phyloP scores from a whole-genome alignment of 2,888 invertebrate genomes.

The Hedychridium roseum region DNA sequence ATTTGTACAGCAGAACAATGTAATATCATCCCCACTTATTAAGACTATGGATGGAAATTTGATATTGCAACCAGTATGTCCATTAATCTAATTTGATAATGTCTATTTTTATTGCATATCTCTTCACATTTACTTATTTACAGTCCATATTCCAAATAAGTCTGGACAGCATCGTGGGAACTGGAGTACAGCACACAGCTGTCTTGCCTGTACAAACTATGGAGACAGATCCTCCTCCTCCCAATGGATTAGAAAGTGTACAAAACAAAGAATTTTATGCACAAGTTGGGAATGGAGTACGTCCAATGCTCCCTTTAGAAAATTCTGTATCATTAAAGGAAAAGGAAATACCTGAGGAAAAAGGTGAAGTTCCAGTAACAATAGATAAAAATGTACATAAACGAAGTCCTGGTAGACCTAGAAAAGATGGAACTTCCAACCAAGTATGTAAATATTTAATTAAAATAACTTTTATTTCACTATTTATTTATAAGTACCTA shows the following conservation, averaged over 20 bases:
- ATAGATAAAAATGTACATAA: conserved; percentile 14
- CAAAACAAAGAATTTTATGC: conserved; percentile 2
- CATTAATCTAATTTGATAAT: not conserved
- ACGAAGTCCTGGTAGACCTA: conserved; percentile 46
- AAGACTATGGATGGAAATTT: conserved; percentile 36
- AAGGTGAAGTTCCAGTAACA: conserved; percentile 1
- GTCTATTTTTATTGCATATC: too few species aligned
- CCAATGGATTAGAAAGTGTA: conserved; percentile 10
- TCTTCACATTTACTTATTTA: conserved; percentile 17
- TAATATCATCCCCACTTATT: conserved; percentile 23
- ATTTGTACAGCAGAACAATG: conserved; percentile 39
- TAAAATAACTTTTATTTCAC: not conserved
- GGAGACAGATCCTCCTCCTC: conserved; percentile 13
- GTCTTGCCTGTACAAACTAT: conserved; percentile 26
- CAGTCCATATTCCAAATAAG: conserved; percentile 47
- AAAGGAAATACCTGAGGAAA: not conserved
- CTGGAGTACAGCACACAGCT: conserved; percentile 25
- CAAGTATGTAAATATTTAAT: conserved; percentile 20
- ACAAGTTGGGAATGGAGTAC: not conserved
- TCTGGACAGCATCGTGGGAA: conserved; percentile 27
- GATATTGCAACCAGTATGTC: conserved; percentile 31
- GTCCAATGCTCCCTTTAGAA: not conserved
- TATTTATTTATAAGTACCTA: not conserved
- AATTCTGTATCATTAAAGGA: conserved; percentile 2
- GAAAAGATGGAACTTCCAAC: conserved; percentile 33